These are phyloP conservation scores for Nomada ferruginata DNA, from an alignment of 2,888 invertebrate species.

Conservation along the genomic window DNA sequence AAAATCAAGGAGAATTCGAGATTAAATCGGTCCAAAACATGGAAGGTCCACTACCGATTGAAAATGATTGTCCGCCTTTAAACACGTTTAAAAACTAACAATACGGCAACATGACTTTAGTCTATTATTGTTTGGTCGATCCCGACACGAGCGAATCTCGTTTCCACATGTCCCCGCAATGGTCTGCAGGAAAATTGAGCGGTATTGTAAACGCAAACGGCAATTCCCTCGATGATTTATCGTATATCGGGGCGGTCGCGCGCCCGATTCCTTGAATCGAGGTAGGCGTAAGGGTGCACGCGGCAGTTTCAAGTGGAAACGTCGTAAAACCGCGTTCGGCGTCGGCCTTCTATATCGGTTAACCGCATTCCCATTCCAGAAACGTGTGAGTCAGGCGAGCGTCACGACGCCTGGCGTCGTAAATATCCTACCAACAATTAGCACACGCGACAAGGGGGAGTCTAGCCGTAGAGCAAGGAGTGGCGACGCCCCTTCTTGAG, in stretches of 20 bases:
- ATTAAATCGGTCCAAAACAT: not conserved
- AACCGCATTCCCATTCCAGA: constrained; percentile 68
- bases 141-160: not conserved
- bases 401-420: constrained; percentile 64
- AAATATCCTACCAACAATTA: constrained; percentile 76
- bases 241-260: constrained; percentile 10
- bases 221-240: constrained; percentile 54
- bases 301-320: constrained; percentile 49
- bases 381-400: constrained; percentile 64
- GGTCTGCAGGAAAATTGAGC: constrained; percentile 16
- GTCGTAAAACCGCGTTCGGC: constrained; percentile 60
- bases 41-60: not conserved
- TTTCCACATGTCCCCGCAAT: constrained; percentile 25
- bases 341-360: constrained; percentile 39
- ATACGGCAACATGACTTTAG: not conserved
- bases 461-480: constrained; percentile 55
- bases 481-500: constrained; percentile 51
- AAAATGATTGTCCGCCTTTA: not conserved
- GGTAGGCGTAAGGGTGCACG: constrained; percentile 25
- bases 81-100: not conserved
- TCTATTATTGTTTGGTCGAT: not conserved
- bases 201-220: constrained; percentile 40
- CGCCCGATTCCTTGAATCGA: constrained; percentile 50
- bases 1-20: not conserved
- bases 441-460: constrained; percentile 65